A percentile compares a stretch with the other conserved stretches of the same genome.
These are phyloP conservation scores for Habrosyne pyritoides DNA, from an alignment of 2,888 invertebrate species.

Conservation along the genomic window DNA sequence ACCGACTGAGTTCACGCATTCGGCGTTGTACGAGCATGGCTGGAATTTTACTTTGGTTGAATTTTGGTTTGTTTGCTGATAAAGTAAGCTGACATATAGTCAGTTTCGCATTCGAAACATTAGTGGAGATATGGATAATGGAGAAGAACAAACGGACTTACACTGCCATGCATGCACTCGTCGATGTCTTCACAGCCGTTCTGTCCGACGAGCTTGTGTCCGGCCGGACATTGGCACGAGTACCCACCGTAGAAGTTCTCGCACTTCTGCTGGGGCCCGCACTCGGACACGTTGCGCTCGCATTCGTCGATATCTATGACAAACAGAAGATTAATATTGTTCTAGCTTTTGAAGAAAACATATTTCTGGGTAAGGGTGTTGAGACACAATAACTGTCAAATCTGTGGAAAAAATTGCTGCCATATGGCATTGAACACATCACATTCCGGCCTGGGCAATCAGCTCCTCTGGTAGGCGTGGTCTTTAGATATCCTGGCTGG, in stretches of 20 bases:
- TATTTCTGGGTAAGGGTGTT: too few relatives aligned
- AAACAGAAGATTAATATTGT: slow-evolving; percentile 1
- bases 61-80: too few relatives aligned
- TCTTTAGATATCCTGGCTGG: too few relatives aligned
- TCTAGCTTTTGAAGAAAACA: too few relatives aligned
- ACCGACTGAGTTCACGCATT: slow-evolving; percentile 75
- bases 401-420: too few relatives aligned
- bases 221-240: slow-evolving; percentile 90
- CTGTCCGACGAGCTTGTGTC: slow-evolving; percentile 83
- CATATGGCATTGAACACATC: too few relatives aligned
- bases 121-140: too few relatives aligned
- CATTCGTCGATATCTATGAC: slow-evolving; percentile 94
- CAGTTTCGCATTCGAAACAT: too few relatives aligned
- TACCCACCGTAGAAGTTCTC: slow-evolving; percentile 93
- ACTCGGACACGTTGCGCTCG: slow-evolving; percentile 87
- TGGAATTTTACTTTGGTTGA: too few relatives aligned
- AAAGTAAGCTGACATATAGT: background rate
- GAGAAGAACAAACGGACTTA: slow-evolving; percentile 39
- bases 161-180: slow-evolving; percentile 86
- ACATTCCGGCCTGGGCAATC: too few relatives aligned
- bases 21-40: slow-evolving; percentile 71
- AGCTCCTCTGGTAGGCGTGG: too few relatives aligned
- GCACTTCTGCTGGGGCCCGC: slow-evolving; percentile 90
- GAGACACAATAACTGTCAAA: too few relatives aligned
- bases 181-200: slow-evolving; percentile 92